Evolutionary conservation across 2,888 invertebrate genomes (phyloP).

Genomic region (Polydrusus pterygomalis): DNA sequence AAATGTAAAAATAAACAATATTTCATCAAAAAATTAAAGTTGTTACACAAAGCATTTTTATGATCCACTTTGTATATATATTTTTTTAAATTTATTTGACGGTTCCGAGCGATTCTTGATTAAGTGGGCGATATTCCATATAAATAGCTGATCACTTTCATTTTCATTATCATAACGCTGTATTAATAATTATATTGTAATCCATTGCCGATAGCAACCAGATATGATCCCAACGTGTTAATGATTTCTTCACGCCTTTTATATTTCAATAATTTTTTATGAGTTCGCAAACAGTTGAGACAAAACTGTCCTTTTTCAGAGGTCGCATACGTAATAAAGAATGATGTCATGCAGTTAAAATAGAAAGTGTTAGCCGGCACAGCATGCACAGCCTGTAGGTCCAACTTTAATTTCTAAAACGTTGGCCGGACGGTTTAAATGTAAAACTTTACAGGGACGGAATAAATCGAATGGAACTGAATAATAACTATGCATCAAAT

Average conservation of each 20-base stretch:
- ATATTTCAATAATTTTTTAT: slow-evolving; percentile 32
- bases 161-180: too few relatives aligned
- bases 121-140: too few relatives aligned
- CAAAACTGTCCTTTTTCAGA: slow-evolving; percentile 48
- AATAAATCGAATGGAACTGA: too few relatives aligned
- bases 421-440: slow-evolving; percentile 3
- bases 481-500: too few relatives aligned
- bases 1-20: too few relatives aligned
- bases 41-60: too few relatives aligned
- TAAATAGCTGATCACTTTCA: too few relatives aligned
- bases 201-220: not conserved
- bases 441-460: slow-evolving; percentile 21
- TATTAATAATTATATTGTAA: not conserved
- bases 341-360: slow-evolving; percentile 46
- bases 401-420: slow-evolving; percentile 1
- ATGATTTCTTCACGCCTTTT: slow-evolving; percentile 33
- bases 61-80: too few relatives aligned
- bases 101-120: too few relatives aligned
- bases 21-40: too few relatives aligned
- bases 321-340: slow-evolving; percentile 29
- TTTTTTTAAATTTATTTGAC: too few relatives aligned
- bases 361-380: slow-evolving; percentile 37
- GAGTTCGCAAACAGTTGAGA: slow-evolving; percentile 34
- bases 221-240: slow-evolving; percentile 10
- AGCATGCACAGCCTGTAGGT: not conserved